Evolutionary conservation across 2,113 vertebrate genomes (phyloP), one percentile per base, ranked within the genome.

Genomic region (Patagioenas fasciata): DNA sequence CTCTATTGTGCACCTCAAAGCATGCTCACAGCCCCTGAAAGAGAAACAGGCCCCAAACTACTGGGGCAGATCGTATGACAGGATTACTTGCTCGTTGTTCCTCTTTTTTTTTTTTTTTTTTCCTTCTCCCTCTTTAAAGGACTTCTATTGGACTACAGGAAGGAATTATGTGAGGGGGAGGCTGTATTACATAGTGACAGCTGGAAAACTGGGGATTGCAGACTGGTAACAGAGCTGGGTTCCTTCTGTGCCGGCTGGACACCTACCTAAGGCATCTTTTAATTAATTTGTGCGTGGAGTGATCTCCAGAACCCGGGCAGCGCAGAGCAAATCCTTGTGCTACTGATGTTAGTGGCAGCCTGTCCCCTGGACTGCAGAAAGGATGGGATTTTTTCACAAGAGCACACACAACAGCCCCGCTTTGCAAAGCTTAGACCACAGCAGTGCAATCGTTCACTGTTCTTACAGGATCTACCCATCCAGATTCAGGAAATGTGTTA

Each of bases 1-100:
- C 92, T 96, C 97, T 97, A 97, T 97, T 97, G 97, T 97, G 95
- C 92, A 96, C 95, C 97, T 97, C 95, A 96, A 97, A 97, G 97
- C 96, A 88, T 13, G 96, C 96, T 97, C 96, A 87, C 96, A 81
- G 97, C 88, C 86, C 90, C 96, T 97, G 95, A 96, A 97, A 97
- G 92, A 89, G 92, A 94, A 93, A 87, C 93, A 96, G 96, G 95
- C 95, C 95, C 97, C 96, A 96, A 96, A 96, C 93, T 96, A 96
- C 96, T 95, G 89, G 90, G 91, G 93, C 96, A 97, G 97, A 97
- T 97, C 96, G 67, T 95, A 97, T 96, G 94, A 97, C 96, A 96
- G 94, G 95, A 96, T 97, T 96, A 97, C 92, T 97, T 97, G 96
- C 85, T 95, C 91, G 93, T 95, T 95, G 94, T 96, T 95, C 94